A percentile compares a stretch with the other conserved stretches of the same genome.
These are phyloP conservation scores for Dendrolimus pini DNA, from an alignment of 2,888 invertebrate species.

Conservation along the genomic window DNA sequence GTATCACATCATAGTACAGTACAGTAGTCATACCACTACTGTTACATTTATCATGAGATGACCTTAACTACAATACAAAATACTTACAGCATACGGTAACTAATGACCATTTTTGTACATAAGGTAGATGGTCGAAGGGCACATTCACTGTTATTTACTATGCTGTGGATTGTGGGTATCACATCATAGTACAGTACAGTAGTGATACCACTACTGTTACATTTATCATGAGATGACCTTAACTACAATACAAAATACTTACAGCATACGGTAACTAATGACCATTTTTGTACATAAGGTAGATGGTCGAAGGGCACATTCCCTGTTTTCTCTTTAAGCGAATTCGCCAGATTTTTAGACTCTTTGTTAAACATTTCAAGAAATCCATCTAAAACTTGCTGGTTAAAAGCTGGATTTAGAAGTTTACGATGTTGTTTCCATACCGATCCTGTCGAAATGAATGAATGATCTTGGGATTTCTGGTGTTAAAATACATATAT, in stretches of 20 bases:
- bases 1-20: too few relatives aligned
- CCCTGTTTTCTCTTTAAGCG: slow-evolving; percentile 1
- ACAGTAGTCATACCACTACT: too few relatives aligned
- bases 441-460: not conserved
- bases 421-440: slow-evolving; percentile 10
- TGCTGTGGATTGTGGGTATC: too few relatives aligned
- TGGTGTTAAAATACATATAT: too few relatives aligned
- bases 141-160: too few relatives aligned
- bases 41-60: too few relatives aligned
- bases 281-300: not conserved
- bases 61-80: not conserved
- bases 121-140: slow-evolving; percentile 3
- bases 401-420: slow-evolving; percentile 7
- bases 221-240: too few relatives aligned
- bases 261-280: slow-evolving; percentile 11
- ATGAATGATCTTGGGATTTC: too few relatives aligned
- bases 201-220: too few relatives aligned
- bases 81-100: slow-evolving; percentile 12
- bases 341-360: slow-evolving; percentile 2
- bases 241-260: slow-evolving; percentile 2
- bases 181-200: too few relatives aligned
- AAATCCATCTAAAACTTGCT: slow-evolving; percentile 6
- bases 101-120: slow-evolving; percentile 1
- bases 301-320: slow-evolving; percentile 5
- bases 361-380: slow-evolving; percentile 5